Evolutionary conservation across 2,888 invertebrate species (phyloP).

Genomic region (Polyommatus iphigenia): DNA sequence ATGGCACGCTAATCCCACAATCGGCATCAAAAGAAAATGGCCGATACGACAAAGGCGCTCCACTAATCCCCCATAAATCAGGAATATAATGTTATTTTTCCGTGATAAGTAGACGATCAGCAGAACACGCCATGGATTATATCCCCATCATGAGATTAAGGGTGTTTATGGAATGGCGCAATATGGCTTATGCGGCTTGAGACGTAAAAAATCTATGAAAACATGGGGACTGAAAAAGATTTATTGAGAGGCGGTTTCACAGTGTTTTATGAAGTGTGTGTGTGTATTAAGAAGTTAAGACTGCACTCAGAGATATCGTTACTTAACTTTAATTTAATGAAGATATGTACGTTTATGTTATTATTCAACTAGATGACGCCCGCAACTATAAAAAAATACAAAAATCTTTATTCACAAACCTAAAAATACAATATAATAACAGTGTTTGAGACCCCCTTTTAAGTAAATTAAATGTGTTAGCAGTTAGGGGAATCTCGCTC

Average conservation of each 20-base stretch:
- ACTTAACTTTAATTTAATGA: too few relatives aligned
- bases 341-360: too few relatives aligned
- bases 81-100: constrained; percentile 18
- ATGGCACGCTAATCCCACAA: constrained; percentile 9
- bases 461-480: too few relatives aligned
- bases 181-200: neutral
- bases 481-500: too few relatives aligned
- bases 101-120: constrained; percentile 24
- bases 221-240: neutral
- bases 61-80: constrained; percentile 24
- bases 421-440: too few relatives aligned
- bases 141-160: constrained; percentile 1
- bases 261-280: too few relatives aligned
- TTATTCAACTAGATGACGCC: too few relatives aligned
- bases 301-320: too few relatives aligned
- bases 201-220: neutral
- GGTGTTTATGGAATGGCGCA: constrained; percentile 2
- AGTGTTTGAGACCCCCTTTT: too few relatives aligned
- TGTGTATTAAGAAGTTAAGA: too few relatives aligned
- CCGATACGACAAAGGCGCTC: constrained; percentile 5
- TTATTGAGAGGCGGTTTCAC: neutral
- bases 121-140: constrained; percentile 14
- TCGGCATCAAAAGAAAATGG: constrained; percentile 19
- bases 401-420: too few relatives aligned
- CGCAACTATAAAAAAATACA: too few relatives aligned